Evolutionary conservation across 1,140 invertebrate species (phyloP), one percentile per base, ranked within the genome.

Genomic region (Caerostris darwini): DNA sequence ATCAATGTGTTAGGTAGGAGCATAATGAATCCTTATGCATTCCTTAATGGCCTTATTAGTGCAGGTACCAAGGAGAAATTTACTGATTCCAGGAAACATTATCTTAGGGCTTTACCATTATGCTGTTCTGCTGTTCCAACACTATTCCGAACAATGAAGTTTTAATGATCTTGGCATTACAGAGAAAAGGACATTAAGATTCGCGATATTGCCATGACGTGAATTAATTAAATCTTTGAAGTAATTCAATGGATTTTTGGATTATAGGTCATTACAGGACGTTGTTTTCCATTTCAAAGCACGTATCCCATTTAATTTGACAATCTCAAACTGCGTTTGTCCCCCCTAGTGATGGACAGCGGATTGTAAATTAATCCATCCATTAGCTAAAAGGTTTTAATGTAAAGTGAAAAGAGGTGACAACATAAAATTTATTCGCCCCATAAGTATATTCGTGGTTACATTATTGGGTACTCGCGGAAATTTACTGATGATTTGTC

Each of bases 141-240:
- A 19, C 67, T 69, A 19, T 69, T 69, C 67, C 67, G 17, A 69
- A 17, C 61, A 69, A n/a, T 19, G 67, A n/a, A 69, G 67, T 19
- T 53, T 50, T 77, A 53, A 77, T 77, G 10, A 12, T 77, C 7
- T 12, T 8, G 7, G 8, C 34, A 3, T 77, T 77, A 53, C 53
- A 50, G 71, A 53, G 71, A 77, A 50, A 77, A 77, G 61, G 71
- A 53, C 71, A 77, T 77, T 77, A 53, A 77, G 71, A 77, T 77
- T 53, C 34, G 34, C 53, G 34, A 10, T 53, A 50, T 12, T 12
- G 10, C 34, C 4, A 50, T 8, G 12, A 50, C 19, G 34, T 8
- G 4, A 12, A 77, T 77, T 77, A 53, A 77, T 77, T 77, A 8
- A 12, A 53, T 5, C 71, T 77, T 77, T 77, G 34, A 77, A 50